Base-by-base conservation (phyloP, 2,888 invertebrate species). In the Noctua fimbriata region DNA sequence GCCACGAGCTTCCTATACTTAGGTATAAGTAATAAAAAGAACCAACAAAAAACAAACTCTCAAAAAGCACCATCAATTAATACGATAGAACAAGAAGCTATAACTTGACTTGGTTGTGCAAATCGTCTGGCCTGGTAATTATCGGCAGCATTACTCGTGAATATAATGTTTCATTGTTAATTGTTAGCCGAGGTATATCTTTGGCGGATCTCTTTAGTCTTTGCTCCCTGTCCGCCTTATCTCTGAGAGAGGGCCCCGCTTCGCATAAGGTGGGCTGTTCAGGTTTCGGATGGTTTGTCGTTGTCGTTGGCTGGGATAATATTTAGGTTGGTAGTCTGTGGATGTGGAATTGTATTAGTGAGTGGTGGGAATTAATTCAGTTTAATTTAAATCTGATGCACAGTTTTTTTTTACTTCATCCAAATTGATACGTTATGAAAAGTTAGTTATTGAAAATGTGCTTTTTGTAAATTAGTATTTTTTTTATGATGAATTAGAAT, bases 81-180 rank as follows among this genome's bases (percentile, higher is more conserved):
- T 88, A 82, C 72, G 73, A 78, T 70, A 81, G 80, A 90, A 93
- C 93, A 94, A 92, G 94, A 88, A 81, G 89, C 95, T 92, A 94
- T 96, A 95, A 95, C 88, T 95, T 93, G 93, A 90, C 88, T 88
- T 85, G 79, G 79, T 73, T 91, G 84, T 87, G 93, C 94, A 93
- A 95, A 96, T 95, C 94, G 94, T 89, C 91, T 86, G 86, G 89
- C 79, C 87, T 87, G 91, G 95, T 96, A 97, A 97, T 97, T 97
- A 96, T 96, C 96, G 95, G 94, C 93, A 92, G 92, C 92, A 93
- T 93, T 93, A 93, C 93, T 93, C 92, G 82, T 91, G 93, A 95
- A 94, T 96, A 96, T 97, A 97, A 97, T 96, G 96, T 96, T 95
- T 94, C 96, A 96, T 97, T 97, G 96, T 97, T 97, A 96, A 97